Conservation (phyloP, 2,888 invertebrate genomes). For the Germaria angustata region DNA sequence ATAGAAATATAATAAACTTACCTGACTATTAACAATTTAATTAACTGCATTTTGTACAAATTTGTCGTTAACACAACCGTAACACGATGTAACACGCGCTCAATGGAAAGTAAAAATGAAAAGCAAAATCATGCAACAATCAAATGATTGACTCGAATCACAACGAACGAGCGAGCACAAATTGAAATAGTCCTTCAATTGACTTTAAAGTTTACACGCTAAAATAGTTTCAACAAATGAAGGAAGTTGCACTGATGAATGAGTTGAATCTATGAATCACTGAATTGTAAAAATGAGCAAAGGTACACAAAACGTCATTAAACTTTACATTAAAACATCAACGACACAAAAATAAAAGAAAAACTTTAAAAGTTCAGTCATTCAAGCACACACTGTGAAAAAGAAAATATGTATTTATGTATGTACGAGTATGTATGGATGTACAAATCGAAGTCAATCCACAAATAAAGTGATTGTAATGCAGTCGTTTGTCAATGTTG, state of each 20-base stretch:
- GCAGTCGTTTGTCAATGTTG: slow-evolving; percentile 41
- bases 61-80: slow-evolving; percentile 58
- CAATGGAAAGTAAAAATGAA: slow-evolving; percentile 13
- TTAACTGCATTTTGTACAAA: slow-evolving; percentile 65
- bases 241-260: slow-evolving; percentile 53
- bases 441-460: slow-evolving; percentile 29
- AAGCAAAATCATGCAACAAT: slow-evolving; percentile 1
- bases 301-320: neutral
- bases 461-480: slow-evolving; percentile 39
- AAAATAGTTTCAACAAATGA: slow-evolving; percentile 50
- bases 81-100: slow-evolving; percentile 14
- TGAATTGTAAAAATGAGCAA: slow-evolving; percentile 20
- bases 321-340: neutral
- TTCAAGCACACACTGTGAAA: slow-evolving; percentile 45
- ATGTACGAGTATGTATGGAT: too few species aligned
- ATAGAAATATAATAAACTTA: slow-evolving; percentile 55
- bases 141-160: slow-evolving; percentile 25
- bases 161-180: slow-evolving; percentile 11
- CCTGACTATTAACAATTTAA: slow-evolving; percentile 67
- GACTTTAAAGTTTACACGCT: slow-evolving; percentile 46
- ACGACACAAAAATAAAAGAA: neutral
- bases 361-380: slow-evolving; percentile 18
- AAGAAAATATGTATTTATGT: neutral
- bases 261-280: slow-evolving; percentile 40
- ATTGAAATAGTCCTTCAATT: slow-evolving; percentile 45